Conservation (phyloP, 2,113 vertebrate species). For the Desmodus rotundus region DNA sequence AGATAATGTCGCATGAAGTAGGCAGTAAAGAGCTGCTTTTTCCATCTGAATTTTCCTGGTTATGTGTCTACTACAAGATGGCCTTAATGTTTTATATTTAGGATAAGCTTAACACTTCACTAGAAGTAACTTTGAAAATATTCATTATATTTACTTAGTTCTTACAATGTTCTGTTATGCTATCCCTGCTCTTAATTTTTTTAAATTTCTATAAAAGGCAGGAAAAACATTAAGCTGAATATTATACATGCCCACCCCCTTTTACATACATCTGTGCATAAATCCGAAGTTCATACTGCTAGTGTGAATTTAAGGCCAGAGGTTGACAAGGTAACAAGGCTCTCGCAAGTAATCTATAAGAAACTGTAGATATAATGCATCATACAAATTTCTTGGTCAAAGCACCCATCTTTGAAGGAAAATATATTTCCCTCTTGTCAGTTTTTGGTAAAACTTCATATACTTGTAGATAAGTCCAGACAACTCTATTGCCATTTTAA, state of each 20-base stretch:
- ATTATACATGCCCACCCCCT: not conserved
- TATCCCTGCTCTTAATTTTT: not conserved
- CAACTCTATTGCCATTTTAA: not conserved
- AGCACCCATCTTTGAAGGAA: not conserved
- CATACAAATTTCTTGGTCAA: constrained; percentile 36
- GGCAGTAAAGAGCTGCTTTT: not conserved
- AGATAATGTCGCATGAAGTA: not conserved
- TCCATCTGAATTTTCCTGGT: not conserved
- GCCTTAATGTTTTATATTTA: not conserved
- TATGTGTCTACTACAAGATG: not conserved
- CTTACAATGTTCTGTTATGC: not conserved
- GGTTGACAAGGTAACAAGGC: constrained; percentile 41
- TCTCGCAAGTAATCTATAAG: constrained; percentile 44
- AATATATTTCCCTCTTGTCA: not conserved
- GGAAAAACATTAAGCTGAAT: not conserved
- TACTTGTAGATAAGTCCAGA: not conserved
- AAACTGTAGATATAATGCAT: constrained; percentile 24
- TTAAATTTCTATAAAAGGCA: not conserved
- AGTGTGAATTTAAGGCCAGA: constrained; percentile 50
- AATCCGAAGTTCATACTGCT: constrained; percentile 52
- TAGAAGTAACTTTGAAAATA: not conserved
- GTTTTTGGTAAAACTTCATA: not conserved
- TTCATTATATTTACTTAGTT: not conserved
- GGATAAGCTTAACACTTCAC: not conserved
- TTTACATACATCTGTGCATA: constrained; percentile 49